These are phyloP conservation scores for Bujurquina vittata DNA, from an alignment of 2,113 vertebrate genomes.

Conservation along the genomic window DNA sequence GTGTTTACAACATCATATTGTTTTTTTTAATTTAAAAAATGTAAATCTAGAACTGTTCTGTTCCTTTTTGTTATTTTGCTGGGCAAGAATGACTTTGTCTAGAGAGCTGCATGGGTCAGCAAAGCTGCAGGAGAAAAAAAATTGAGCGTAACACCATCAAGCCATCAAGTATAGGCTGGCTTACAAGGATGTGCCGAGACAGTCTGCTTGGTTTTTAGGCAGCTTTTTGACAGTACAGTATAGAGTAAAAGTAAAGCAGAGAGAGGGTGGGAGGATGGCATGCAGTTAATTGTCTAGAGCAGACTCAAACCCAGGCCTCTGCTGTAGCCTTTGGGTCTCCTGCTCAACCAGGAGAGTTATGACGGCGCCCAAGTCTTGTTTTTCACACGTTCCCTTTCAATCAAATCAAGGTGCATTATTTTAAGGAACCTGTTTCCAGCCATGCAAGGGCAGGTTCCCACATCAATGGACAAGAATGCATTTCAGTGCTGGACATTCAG, in stretches of 20 bases:
- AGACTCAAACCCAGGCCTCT: not conserved
- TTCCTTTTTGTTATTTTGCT: not conserved
- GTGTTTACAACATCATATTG: not conserved
- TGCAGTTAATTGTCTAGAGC: not conserved
- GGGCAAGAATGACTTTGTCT: not conserved
- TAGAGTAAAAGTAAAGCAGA: not conserved
- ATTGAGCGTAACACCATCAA: too few relatives aligned
- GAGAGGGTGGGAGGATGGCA: not conserved
- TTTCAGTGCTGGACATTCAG: not conserved
- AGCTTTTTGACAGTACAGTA: not conserved
- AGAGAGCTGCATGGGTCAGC: not conserved
- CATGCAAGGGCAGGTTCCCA: not conserved
- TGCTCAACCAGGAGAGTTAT: not conserved
- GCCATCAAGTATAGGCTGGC: not conserved
- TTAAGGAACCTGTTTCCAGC: not conserved
- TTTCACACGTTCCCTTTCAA: not conserved
- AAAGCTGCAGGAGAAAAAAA: not conserved
- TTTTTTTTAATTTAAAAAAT: not conserved
- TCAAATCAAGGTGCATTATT: not conserved
- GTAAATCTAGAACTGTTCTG: not conserved
- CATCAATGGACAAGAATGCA: not conserved
- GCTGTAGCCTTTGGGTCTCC: not conserved
- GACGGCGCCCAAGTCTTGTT: not conserved
- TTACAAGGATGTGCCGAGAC: not conserved
- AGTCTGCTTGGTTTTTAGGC: too few relatives aligned